Evolutionary conservation across 2,888 invertebrate species (phyloP).

Genomic region (Andrena flavipes): DNA sequence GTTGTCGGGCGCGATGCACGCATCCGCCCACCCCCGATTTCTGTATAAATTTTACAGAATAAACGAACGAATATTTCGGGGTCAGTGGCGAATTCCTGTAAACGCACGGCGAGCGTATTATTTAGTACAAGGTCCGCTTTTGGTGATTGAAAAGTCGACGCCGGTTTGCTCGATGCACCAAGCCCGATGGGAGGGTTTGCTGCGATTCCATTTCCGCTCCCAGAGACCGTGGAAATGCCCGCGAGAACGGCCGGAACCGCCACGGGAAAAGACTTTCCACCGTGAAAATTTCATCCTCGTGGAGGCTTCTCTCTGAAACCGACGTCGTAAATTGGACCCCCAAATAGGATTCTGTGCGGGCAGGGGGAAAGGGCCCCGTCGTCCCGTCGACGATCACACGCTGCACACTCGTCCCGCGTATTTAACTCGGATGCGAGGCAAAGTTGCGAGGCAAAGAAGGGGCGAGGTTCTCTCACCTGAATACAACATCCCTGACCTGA

Average conservation of each 20-base stretch:
- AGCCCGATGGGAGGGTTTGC: too few relatives aligned
- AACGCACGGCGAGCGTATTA: not conserved
- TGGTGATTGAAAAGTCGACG: not conserved
- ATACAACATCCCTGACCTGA: conserved; percentile 65
- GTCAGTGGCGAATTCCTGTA: conserved; percentile 38
- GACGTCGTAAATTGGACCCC: conserved; percentile 27
- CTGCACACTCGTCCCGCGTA: conserved; percentile 26
- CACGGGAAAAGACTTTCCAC: not conserved
- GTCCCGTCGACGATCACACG: not conserved
- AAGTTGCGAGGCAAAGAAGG: conserved; percentile 44
- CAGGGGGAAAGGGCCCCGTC: not conserved
- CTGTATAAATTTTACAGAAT: conserved; percentile 50
- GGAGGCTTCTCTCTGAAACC: not conserved
- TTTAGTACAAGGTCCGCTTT: not conserved
- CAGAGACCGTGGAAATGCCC: not conserved
- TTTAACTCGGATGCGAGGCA: conserved; percentile 39
- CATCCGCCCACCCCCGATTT: not conserved
- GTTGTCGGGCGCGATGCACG: conserved; percentile 32
- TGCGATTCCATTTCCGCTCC: not conserved
- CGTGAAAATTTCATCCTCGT: conserved; percentile 1
- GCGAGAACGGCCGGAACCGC: not conserved
- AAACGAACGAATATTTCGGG: conserved; percentile 42
- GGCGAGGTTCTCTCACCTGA: conserved; percentile 47
- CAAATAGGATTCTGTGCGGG: conserved; percentile 35
- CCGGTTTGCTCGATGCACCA: not conserved